Evolutionary conservation across 2,113 vertebrate species (phyloP).

Genomic region (Azemiops feae): DNA sequence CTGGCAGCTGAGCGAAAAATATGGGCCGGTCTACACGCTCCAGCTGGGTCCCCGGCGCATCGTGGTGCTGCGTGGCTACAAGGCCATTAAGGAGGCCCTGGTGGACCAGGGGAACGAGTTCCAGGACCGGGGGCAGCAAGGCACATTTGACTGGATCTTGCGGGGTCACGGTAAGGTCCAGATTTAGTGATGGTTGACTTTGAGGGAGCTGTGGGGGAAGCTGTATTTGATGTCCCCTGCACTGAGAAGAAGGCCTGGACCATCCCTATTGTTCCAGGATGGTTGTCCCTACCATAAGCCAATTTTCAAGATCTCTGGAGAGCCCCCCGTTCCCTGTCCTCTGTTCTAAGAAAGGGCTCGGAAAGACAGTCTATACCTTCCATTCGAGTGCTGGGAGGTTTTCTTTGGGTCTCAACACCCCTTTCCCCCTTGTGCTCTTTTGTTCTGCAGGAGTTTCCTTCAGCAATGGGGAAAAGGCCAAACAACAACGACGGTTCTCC

Average conservation of each 20-base stretch:
- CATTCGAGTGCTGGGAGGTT: too few species aligned
- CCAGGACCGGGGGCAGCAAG: slow-evolving; percentile 59
- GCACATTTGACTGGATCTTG: slow-evolving; percentile 58
- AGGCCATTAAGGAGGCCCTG: slow-evolving; percentile 66
- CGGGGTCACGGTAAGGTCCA: slow-evolving; percentile 56
- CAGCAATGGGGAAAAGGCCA: slow-evolving; percentile 38
- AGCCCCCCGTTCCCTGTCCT: too few species aligned
- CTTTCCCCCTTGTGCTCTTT: too few species aligned
- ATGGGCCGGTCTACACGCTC: slow-evolving; percentile 62
- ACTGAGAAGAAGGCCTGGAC: too few species aligned
- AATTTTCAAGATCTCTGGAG: too few species aligned
- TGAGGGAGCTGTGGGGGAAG: too few species aligned
- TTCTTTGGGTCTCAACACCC: too few species aligned
- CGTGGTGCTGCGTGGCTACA: slow-evolving; percentile 62
- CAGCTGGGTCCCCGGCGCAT: slow-evolving; percentile 60
- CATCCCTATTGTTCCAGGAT: too few species aligned
- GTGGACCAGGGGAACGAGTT: slow-evolving; percentile 61
- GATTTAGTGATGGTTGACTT: too few species aligned
- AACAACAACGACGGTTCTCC: slow-evolving; percentile 61
- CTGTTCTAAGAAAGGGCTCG: not conserved
- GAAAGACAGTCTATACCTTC: not conserved
- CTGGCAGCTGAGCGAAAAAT: slow-evolving; percentile 62
- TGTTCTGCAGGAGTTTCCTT: not conserved
- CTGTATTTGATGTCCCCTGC: too few species aligned
- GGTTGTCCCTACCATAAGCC: too few species aligned